Evolutionary conservation across 2,888 invertebrate genomes (phyloP).

Genomic region (Quadroppia sp.): DNA sequence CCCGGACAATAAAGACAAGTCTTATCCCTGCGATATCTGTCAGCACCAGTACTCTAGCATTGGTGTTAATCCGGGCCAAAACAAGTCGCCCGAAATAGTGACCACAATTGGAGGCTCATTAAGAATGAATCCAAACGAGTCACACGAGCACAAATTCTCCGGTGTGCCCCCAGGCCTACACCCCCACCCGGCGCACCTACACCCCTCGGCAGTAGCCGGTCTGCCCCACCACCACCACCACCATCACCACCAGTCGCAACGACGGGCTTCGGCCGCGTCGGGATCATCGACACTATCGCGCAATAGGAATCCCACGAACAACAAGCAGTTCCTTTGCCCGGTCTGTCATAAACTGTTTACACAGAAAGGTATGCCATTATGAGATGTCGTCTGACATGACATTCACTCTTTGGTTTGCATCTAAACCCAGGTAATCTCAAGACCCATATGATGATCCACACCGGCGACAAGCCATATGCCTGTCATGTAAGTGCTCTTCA

Average conservation of each 20-base stretch:
- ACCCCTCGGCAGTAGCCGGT: slow-evolving; percentile 6
- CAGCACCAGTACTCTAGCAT: slow-evolving; percentile 45
- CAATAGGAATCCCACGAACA: slow-evolving; percentile 31
- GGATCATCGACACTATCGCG: slow-evolving; percentile 25
- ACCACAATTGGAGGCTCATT: slow-evolving; percentile 17
- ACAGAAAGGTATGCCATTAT: slow-evolving; percentile 47
- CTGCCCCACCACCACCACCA: slow-evolving; percentile 21
- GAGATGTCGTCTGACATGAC: no score
- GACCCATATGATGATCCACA: slow-evolving; percentile 50
- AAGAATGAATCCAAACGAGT: slow-evolving; percentile 32
- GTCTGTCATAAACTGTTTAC: slow-evolving; percentile 49
- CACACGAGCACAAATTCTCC: slow-evolving; percentile 12
- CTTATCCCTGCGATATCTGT: slow-evolving; percentile 48
- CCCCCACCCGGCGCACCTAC: slow-evolving; percentile 30
- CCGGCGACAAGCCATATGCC: slow-evolving; percentile 49
- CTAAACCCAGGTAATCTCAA: slow-evolving; percentile 46
- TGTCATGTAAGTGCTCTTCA: slow-evolving; percentile 43
- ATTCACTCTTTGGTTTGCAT: background rate
- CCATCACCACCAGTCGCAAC: slow-evolving; percentile 8
- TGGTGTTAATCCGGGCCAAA: background rate
- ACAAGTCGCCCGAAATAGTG: background rate
- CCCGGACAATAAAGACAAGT: slow-evolving; percentile 47
- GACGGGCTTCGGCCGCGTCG: slow-evolving; percentile 20
- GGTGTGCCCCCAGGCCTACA: background rate
- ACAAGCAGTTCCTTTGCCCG: slow-evolving; percentile 47